Evolutionary conservation across 2,797 vertebrate species (phyloP), one percentile per base, ranked within the genome.

Genomic region (Falco columbarius): DNA sequence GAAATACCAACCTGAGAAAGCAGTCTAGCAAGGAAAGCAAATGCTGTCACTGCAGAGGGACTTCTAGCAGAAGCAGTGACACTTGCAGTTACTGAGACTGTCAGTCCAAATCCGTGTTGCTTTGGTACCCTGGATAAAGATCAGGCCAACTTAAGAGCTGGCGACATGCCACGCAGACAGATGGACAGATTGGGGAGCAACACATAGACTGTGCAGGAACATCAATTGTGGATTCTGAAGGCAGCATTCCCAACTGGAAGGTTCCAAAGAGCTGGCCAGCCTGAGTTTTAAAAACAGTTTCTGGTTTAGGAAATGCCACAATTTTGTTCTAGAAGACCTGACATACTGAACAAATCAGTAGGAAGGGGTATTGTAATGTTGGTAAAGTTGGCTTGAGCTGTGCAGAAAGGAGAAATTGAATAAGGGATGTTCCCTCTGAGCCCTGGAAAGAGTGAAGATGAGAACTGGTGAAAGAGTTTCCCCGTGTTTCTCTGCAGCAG

Each of bases 181-280:
- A 94, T 70, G 76, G 95, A 83, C 87, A 62, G 49, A 16, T 59
- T 5, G 75, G 66, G 59, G 93, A 95, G 85, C 68, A 62, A 5
- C 52, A 55, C 38, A 54, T 68, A 71, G 49, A 11, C 81, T 0
- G 0, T 56, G 74, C 44, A 1, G 18, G 71, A 85, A 81, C 84
- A 61, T 29, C 85, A 30, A 52, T 82, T 66, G 81, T 49, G 73
- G 71, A 7, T 67, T 76, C 90, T 54, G 40, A 19, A 81, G 73
- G 93, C 82, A 86, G 62, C 14, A 1, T 71, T 81, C 66, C 76
- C 74, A 32, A 59, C 62, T 93, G 73, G 70, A 62, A 91, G 73
- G 30, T 17, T 88, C 76, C 70, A 83, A 79, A 88, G 87, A 96
- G 91, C 95, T 95, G 96, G 58, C 46, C 79, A 72, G 54, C 17